phyloP scores from a whole-genome alignment of 2,113 vertebrate species.

The Cathartes aura region DNA sequence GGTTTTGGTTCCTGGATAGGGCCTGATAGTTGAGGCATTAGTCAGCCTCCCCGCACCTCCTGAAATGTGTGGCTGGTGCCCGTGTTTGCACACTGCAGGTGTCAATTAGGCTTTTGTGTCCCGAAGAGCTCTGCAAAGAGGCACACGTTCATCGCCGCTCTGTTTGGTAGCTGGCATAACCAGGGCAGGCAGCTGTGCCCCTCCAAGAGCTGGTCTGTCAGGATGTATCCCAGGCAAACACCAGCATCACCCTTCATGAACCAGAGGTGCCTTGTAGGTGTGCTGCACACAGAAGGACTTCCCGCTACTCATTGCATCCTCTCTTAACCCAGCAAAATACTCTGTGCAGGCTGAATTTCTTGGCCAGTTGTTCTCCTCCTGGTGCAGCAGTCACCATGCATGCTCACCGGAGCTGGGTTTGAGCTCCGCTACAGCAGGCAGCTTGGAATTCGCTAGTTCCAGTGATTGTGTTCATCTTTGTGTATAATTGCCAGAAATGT shows the following conservation, averaged over 20 bases:
- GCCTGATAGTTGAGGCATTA: not conserved
- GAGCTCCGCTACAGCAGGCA: not conserved
- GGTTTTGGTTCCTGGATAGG: not conserved
- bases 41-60: not conserved
- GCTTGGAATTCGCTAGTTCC: not conserved
- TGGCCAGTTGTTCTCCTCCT: not conserved
- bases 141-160: fast-evolving
- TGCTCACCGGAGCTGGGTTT: fast-evolving
- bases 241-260: not conserved
- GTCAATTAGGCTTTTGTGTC: not conserved
- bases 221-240: fast-evolving
- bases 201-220: not conserved
- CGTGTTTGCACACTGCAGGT: not conserved
- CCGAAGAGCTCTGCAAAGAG: not conserved
- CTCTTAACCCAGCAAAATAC: not conserved
- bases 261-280: not conserved
- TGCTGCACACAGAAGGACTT: not conserved
- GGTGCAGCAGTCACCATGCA: fast-evolving
- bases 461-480: not conserved
- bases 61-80: not conserved
- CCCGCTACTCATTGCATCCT: not conserved
- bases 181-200: not conserved
- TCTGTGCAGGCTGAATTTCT: not conserved
- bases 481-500: not conserved
- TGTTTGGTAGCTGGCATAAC: not conserved